Evolutionary conservation across 2,113 vertebrate genomes (phyloP).

Genomic region (Actenoides hombroni): DNA sequence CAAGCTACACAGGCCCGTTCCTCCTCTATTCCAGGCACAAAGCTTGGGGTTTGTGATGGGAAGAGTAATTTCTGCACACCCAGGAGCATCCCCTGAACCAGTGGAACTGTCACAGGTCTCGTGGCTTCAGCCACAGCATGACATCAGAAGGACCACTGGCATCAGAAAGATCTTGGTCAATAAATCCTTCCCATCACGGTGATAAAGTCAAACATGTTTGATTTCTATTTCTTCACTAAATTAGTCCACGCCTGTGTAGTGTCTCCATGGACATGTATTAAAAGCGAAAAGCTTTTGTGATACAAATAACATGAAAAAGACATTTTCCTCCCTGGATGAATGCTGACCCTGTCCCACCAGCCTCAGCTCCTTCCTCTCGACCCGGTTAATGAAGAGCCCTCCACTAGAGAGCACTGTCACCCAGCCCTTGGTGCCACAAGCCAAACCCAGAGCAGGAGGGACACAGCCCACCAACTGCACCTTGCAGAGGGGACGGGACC

Average conservation of each 20-base stretch:
- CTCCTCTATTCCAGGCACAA: background rate
- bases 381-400: background rate
- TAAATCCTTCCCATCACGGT: background rate
- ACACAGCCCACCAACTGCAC: background rate
- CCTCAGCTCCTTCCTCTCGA: background rate
- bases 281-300: background rate
- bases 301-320: background rate
- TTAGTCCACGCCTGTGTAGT: background rate
- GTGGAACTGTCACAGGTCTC: fast-evolving
- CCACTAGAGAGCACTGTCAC: conserved; percentile 6
- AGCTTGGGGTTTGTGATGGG: background rate
- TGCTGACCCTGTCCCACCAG: background rate
- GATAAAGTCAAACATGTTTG: background rate
- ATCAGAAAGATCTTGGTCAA: background rate
- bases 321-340: background rate
- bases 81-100: background rate
- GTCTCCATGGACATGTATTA: fast-evolving
- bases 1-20: background rate
- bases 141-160: fast-evolving
- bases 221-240: background rate
- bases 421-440: background rate
- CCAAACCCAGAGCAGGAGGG: background rate
- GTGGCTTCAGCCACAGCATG: fast-evolving
- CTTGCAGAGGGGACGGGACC: background rate
- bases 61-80: background rate